Conservation (phyloP, 2,888 invertebrate genomes). For the Villa cingulata region DNA sequence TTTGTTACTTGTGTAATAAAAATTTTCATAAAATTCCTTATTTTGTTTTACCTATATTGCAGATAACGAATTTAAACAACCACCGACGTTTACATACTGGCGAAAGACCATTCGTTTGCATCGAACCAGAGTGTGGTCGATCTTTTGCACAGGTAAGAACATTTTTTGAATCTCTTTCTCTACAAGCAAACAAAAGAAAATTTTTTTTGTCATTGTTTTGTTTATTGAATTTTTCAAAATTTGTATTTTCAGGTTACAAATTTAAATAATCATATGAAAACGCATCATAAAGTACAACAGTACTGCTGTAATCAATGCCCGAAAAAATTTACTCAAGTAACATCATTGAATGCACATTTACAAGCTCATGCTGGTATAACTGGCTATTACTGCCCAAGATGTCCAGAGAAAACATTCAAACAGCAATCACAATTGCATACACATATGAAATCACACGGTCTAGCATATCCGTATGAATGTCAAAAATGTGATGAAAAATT, state of each 20-base stretch:
- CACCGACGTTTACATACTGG: constrained; percentile 36
- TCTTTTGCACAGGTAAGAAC: constrained; percentile 34
- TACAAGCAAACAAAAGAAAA: too few species aligned
- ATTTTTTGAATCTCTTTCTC: neutral
- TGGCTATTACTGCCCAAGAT: constrained; percentile 34
- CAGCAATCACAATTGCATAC: constrained; percentile 35
- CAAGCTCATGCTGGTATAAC: constrained; percentile 35
- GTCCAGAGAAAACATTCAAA: constrained; percentile 36
- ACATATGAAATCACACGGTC: constrained; percentile 36
- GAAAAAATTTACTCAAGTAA: constrained; percentile 36
- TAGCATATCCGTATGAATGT: constrained; percentile 35
- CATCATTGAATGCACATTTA: constrained; percentile 36
- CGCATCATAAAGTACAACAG: constrained; percentile 37
- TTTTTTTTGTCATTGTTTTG: neutral
- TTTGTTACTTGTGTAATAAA: too few species aligned
- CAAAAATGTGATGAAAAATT: constrained; percentile 36
- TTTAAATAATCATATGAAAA: constrained; percentile 37
- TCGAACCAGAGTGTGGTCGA: constrained; percentile 35
- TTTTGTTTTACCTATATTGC: constrained; percentile 2
- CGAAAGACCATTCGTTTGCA: constrained; percentile 36
- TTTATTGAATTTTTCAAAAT: too few species aligned
- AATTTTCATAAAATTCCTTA: neutral
- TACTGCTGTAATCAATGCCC: constrained; percentile 37
- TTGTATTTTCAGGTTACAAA: constrained; percentile 33
- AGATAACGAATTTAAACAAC: constrained; percentile 36